Evolutionary conservation across 2,113 vertebrate genomes (phyloP), one percentile per base, ranked within the genome.

Genomic region (Rhinichthys klamathensis): DNA sequence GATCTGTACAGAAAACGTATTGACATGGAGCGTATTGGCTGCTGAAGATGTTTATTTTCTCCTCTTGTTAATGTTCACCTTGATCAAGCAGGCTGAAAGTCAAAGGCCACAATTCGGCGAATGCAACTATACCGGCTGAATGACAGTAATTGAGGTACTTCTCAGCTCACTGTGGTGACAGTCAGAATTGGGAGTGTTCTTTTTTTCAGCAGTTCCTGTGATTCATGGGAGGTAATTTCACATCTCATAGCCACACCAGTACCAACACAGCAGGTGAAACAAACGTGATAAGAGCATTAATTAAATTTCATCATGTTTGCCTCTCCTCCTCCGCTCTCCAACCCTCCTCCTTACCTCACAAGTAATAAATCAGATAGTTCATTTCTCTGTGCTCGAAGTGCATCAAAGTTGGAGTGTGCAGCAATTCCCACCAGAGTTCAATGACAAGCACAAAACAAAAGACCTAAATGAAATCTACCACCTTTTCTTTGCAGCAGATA

Each of bases 211-310:
- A 61, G 44, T 82, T 77, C 51, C 77, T 77, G 15, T 77, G 90
- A 87, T 86, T 87, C 85, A 84, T 75, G 61, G 84, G 79, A 32
- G 77, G 74, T 35, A 56, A 54, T 56, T 70, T 67, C 79, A 25
- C 76, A 54, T 75, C 67, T 80, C 85, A 12, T 70, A 61, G 16
- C 38, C 60, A 75, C 70, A 25, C 16, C 77, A 60, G 88, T 41
- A 73, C 54, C 60, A 70, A 73, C 79, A 74, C 61, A 80, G 84
- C 85, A 79, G 82, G 80, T 88, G 88, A 89, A 86, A 87, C 70
- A 82, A 88, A 86, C 60, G 78, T 70, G 86, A 88, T 88, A 90
- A 87, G 80, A 85, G 65, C 84, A 88, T 91, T 88, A 86, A 91
- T 90, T 90, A 86, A 74, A 87, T 88, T 84, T 88, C 85, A 84